Base-by-base conservation (phyloP, 2,113 vertebrate species). In the Genyomyrus donnyi region DNA sequence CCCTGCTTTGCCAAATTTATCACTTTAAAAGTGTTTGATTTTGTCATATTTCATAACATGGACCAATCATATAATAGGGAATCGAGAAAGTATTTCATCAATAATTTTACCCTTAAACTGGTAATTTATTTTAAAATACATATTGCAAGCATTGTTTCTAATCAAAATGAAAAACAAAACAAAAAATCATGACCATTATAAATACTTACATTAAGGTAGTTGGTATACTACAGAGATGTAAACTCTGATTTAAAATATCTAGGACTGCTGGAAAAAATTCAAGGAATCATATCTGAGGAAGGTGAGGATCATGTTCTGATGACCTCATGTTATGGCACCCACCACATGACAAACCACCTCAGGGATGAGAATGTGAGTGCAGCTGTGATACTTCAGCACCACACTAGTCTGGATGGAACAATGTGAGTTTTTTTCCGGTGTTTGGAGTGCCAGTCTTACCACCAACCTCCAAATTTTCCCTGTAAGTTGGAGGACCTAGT, bases 221-320 rank as follows among this genome's bases (percentile, higher is more conserved):
- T 35, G 3, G 31, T 11, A n/a, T 85, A 45, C 46, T 7, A 49
- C 7, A 46, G 83, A 45, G 80, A 83, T 42, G 17, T 35, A 84
- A 19, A 35, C 24, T 84, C 45, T 91, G 49, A 89, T 86, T 39
- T 21, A 56, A 56, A 6, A 56, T 89, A 83, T 46, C 62, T 80
- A 90, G 3, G 83, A 91, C 88, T 46, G 88, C 49, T 87, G 21
- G 87, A 89, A 50, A 84, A 11, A 70, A 52, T 56, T 49, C 53
- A 42, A 86, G 35, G 5, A 48, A 49, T 31, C 31, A 31, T 49
- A 11, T 56, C 2, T 39, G 17, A 24, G 8, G 27, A 3, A 84
- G 53, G 53, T 21, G 0, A 56, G 19, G 19, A 21, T 56, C 53
- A 56, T 56, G 53, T 56, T 5, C 19, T 56, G 19, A 56, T 56